phyloP scores from a whole-genome alignment of 2,113 vertebrate species.

The Hyperopisus bebe region DNA sequence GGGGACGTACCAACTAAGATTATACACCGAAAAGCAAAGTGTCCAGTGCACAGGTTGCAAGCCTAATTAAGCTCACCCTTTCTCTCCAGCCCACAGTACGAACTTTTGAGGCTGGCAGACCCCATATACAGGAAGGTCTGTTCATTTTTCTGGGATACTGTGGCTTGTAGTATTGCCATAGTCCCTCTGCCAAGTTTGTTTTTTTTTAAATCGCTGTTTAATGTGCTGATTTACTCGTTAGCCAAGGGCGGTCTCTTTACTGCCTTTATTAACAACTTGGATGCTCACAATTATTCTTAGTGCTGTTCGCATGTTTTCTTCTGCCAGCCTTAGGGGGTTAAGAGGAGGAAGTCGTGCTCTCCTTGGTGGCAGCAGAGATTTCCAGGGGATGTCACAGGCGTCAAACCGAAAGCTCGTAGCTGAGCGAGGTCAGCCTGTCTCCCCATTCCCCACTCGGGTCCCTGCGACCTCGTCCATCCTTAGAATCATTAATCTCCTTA shows the following conservation, averaged over 20 bases:
- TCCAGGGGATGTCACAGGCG: background rate
- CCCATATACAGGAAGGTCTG: background rate
- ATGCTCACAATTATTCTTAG: background rate
- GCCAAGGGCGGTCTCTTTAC: background rate
- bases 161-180: background rate
- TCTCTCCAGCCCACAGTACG: background rate
- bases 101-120: background rate
- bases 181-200: background rate
- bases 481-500: conserved; percentile 6
- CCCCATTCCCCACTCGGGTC: background rate
- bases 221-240: background rate
- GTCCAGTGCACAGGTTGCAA: background rate
- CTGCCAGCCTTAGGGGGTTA: background rate
- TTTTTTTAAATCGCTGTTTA: background rate
- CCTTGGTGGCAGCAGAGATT: background rate
- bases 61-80: background rate
- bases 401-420: background rate
- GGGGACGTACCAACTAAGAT: too few species aligned
- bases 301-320: background rate
- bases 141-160: background rate
- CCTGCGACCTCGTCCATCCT: background rate
- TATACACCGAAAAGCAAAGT: background rate
- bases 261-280: background rate
- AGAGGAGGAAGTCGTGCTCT: background rate
- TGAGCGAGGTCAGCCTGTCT: background rate